Evolutionary conservation across 2,113 vertebrate genomes (phyloP).

Genomic region (Erinaceus europaeus): DNA sequence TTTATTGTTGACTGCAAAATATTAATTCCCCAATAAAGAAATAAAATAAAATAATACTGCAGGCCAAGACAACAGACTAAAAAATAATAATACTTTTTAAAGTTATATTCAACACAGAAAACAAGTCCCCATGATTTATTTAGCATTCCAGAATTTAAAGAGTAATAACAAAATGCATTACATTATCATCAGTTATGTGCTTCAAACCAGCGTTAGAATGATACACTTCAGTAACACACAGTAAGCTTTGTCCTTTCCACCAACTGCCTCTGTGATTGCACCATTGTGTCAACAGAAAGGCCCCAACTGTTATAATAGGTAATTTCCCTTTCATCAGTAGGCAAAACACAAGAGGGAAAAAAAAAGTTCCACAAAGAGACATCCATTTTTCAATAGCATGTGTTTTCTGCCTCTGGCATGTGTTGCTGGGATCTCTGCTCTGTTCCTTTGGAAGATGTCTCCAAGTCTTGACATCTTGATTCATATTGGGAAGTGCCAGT

Average conservation of each 20-base stretch:
- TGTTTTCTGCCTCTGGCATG: conserved; percentile 34
- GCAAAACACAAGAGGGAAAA: conserved; percentile 27
- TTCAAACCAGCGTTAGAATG: neutral
- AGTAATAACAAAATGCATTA: neutral
- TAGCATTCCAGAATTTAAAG: conserved; percentile 56
- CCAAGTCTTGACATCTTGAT: neutral
- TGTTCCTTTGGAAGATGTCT: conserved; percentile 26
- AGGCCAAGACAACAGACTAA: neutral
- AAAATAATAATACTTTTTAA: conserved; percentile 33
- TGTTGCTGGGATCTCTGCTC: conserved; percentile 11
- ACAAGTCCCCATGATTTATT: conserved; percentile 35
- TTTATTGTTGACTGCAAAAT: too few relatives aligned
- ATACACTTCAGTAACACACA: neutral
- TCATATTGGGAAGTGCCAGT: neutral
- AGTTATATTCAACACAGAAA: conserved; percentile 29
- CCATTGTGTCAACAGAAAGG: neutral
- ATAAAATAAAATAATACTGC: too few relatives aligned
- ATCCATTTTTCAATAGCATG: conserved; percentile 31
- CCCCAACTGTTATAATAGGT: neutral
- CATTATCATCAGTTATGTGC: neutral
- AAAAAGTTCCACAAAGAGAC: conserved; percentile 29
- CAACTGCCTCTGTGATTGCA: neutral
- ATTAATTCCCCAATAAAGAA: too few relatives aligned
- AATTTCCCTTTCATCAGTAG: conserved; percentile 46
- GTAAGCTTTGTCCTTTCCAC: neutral